Evolutionary conservation across 2,888 invertebrate genomes (phyloP), one percentile per base, ranked within the genome.

Genomic region (Charanyca ferruginea): DNA sequence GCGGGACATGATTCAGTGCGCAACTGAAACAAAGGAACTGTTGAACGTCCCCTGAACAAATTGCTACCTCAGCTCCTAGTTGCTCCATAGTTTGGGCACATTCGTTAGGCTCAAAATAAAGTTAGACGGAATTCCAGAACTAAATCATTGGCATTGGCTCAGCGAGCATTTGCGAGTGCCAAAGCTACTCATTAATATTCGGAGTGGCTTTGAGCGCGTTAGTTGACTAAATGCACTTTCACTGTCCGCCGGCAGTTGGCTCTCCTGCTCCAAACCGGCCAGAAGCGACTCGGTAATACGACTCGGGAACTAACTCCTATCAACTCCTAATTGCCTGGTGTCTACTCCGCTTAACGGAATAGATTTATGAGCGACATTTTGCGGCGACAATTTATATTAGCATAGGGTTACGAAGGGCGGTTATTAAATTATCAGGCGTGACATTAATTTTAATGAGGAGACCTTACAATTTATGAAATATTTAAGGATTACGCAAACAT

Each of bases 211-310:
- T 78, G 81, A 80, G 73, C 79, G 83, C 79, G 83, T 87, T 88
- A 89, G 81, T 82, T 90, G 85, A 81, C 89, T 90, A 91, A 94
- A 94, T 94, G 94, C 92, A 93, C 89, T 92, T 93, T 90, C 90
- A 81, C 87, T 91, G 93, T 93, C 88, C 84, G 79, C 77, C 81
- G 83, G 85, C 88, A 83, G 80, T 80, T 71, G 79, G 86, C 79
- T 45, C 75, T 62, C 67, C 65, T 85, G 85, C 85, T 83, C 70
- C 79, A 72, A 61, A 71, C 78, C 83, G 79, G 82, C 86, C 84
- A 80, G 80, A 84, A 80, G 74, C 81, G 85, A 82, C 79, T 83
- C 87, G 80, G 83, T 88, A 87, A 88, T 87, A 86, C 84, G 80
- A 81, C 79, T 82, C 75, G 70, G 78, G 79, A 80, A 83, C 83